These are phyloP conservation scores for Muschampia plurimacula DNA, from an alignment of 2,888 invertebrate species.

Conservation along the genomic window DNA sequence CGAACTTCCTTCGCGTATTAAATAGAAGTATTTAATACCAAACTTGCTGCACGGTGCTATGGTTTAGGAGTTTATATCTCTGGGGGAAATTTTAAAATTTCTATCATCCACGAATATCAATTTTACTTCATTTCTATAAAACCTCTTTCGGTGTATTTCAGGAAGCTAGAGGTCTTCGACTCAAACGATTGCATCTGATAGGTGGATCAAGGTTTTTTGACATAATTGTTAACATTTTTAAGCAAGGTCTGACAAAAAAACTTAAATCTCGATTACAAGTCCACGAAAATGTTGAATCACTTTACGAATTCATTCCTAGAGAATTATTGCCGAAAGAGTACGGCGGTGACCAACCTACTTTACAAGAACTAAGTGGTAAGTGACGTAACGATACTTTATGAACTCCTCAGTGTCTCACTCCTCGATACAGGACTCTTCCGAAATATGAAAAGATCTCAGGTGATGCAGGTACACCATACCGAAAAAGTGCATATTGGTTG, in stretches of 20 bases:
- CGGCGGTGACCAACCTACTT: constrained; percentile 50
- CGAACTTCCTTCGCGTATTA: no score
- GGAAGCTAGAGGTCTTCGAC: constrained; percentile 58
- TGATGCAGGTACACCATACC: no score
- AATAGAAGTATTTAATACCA: no score
- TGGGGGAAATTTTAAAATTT: no score
- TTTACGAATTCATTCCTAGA: constrained; percentile 52
- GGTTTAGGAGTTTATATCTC: no score
- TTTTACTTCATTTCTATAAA: background rate
- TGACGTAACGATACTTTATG: background rate
- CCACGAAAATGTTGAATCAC: constrained; percentile 52
- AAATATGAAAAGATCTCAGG: no score
- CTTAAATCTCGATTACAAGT: constrained; percentile 55
- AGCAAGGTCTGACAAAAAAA: constrained; percentile 59
- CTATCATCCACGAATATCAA: no score
- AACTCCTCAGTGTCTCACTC: no score
- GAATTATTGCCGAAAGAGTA: constrained; percentile 55
- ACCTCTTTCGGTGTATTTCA: constrained; percentile 28
- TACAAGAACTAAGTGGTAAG: constrained; percentile 19
- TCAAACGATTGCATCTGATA: constrained; percentile 61
- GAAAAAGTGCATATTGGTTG: constrained; percentile 36
- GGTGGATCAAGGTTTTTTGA: constrained; percentile 58
- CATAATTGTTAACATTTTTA: constrained; percentile 52
- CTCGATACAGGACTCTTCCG: no score
- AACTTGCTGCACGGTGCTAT: no score